phyloP scores from a whole-genome alignment of 1,140 invertebrate genomes.

The Chironomus tepperi region DNA sequence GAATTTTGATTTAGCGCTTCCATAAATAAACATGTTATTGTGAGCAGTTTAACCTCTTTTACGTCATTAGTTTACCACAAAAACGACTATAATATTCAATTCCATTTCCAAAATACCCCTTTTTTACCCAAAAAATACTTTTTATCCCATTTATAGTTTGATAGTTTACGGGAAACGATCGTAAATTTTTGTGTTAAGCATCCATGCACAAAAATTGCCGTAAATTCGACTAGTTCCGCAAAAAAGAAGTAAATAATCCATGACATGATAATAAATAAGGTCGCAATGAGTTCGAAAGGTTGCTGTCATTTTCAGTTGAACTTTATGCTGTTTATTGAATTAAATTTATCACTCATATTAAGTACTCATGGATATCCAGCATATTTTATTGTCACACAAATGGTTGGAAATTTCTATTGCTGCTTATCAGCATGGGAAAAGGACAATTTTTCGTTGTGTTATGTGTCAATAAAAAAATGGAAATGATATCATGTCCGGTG shows the following conservation, averaged over 20 bases:
- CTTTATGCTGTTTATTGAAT: background rate
- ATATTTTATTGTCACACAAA: background rate
- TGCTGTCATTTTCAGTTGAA: background rate
- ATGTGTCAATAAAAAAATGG: background rate
- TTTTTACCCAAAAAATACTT: slow-evolving; percentile 2
- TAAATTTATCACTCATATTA: background rate
- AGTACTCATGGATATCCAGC: background rate
- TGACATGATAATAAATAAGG: background rate
- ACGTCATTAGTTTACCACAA: slow-evolving; percentile 12
- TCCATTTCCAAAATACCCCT: background rate
- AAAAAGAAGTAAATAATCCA: background rate
- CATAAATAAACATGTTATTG: slow-evolving; percentile 14
- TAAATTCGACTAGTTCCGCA: background rate
- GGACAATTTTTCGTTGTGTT: background rate
- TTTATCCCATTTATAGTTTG: background rate
- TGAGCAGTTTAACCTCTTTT: slow-evolving; percentile 19
- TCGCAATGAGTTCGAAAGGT: background rate
- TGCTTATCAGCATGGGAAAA: background rate
- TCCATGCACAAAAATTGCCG: background rate
- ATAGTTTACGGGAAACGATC: background rate
- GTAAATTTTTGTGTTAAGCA: background rate
- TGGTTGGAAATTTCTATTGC: background rate
- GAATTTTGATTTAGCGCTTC: slow-evolving; percentile 10
- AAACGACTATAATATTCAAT: background rate
- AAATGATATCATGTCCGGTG: background rate